Base-by-base conservation (phyloP, 23 tunicate genomes). In the Trididemnum clinides region DNA sequence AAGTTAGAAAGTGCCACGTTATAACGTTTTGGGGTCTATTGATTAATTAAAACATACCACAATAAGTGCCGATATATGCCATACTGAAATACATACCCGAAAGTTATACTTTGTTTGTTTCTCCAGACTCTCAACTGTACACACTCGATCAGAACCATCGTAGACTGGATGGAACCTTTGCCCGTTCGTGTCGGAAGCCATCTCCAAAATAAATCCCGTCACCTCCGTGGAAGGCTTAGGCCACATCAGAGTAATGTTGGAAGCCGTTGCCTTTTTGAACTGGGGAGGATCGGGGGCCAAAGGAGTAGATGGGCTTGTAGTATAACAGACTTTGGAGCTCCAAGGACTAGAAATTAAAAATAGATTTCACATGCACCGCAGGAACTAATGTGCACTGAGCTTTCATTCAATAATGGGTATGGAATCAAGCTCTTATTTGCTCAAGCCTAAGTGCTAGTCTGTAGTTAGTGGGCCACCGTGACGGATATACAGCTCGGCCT, bases 271-370 rank as follows among this genome's bases (percentile, higher is more conserved):
- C 39, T 90, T 85, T 10, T 57, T 39, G 18, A 90, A 36, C 22
- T 75, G 74, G 0, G 95, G 95, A 19, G 95, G 77, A 6, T 85
- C 89, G 18, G 95, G 95, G 19, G 81, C 49, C 20, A 30, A 0
- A 6, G 95, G 95, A 7, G 83, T 83, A 21, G 86, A 71, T 1
- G 80, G 82, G 30, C 71, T 10, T 1, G 95, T 90, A 22, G 32
- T 51, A 54, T 39, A 90, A 10, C 38, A 29, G 4, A 85, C 95
- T 59, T 80, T 84, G 35, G 89, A 51, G 72, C 95, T 90, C 95
- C 95, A 90, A 19, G 78, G 20, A 34, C 95, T 90, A 63, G 29
- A 88, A 44, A n/a, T n/a, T n/a, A n/a, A n/a, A n/a, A n/a, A n/a
- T n/a, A n/a, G n/a, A n/a, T n/a, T n/a, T n/a, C n/a, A n/a, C n/a